Conservation (phyloP, 2,888 invertebrate species). For the Empis livida region DNA sequence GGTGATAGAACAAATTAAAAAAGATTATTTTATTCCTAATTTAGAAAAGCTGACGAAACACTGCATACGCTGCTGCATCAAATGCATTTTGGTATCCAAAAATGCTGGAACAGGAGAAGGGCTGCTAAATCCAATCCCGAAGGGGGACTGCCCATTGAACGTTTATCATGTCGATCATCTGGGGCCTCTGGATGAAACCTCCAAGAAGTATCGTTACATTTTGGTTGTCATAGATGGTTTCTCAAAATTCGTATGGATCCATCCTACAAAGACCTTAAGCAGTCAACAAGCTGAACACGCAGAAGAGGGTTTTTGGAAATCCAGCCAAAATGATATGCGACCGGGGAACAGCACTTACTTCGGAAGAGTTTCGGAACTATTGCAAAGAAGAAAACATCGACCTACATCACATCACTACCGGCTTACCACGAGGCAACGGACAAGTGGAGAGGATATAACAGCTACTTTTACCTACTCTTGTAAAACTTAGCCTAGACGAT, state of each 20-base stretch:
- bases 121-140: no score
- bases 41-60: no score
- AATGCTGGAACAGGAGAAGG: no score
- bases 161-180: background rate
- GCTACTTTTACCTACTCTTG: no score
- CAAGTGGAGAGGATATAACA: no score
- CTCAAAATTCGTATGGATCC: background rate
- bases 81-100: no score
- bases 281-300: background rate
- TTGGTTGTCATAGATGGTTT: background rate
- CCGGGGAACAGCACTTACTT: background rate
- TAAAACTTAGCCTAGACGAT: no score
- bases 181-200: background rate
- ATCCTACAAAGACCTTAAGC: background rate
- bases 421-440: no score
- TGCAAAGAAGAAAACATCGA: background rate
- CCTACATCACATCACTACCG: no score
- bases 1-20: slow-evolving; percentile 8
- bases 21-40: slow-evolving; percentile 9
- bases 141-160: background rate
- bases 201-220: background rate
- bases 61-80: no score
- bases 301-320: background rate
- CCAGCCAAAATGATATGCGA: background rate
- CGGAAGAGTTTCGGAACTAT: background rate